These are phyloP conservation scores for Brachypodius melanocephalos DNA, from an alignment of 2,113 vertebrate species.

Conservation along the genomic window DNA sequence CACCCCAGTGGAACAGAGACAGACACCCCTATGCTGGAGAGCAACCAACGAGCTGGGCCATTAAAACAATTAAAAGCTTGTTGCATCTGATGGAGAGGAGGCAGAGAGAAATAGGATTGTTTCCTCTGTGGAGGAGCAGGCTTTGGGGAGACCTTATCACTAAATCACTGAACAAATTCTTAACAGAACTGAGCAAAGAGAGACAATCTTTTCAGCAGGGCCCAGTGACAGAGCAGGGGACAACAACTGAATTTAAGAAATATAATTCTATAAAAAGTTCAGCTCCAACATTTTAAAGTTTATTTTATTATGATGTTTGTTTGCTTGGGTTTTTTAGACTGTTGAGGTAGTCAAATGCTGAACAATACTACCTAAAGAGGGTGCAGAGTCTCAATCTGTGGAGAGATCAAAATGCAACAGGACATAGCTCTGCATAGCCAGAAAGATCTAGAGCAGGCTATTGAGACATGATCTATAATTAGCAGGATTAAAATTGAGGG, in stretches of 20 bases:
- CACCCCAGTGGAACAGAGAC: no score
- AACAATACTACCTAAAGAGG: background rate
- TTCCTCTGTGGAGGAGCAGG: background rate
- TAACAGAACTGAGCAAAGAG: background rate
- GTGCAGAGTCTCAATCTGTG: background rate
- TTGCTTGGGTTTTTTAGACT: fast-evolving
- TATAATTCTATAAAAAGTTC: background rate
- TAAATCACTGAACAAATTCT: background rate
- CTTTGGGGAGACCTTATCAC: background rate
- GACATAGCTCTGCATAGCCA: background rate
- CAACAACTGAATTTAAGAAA: background rate
- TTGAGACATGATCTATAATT: background rate
- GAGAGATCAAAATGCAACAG: background rate
- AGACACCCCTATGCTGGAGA: background rate
- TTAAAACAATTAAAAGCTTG: background rate
- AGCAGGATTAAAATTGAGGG: background rate
- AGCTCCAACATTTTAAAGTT: background rate
- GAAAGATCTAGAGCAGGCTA: background rate
- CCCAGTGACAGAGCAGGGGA: background rate
- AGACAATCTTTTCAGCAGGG: background rate
- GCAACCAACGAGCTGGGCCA: background rate
- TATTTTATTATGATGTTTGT: background rate
- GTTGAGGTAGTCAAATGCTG: background rate
- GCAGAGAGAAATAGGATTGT: background rate
- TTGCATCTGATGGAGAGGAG: background rate